A percentile compares a stretch with the other conserved stretches of the same genome.
Evolutionary conservation across 1,140 invertebrate species (phyloP).

Genomic region (Drosophila dunni): DNA sequence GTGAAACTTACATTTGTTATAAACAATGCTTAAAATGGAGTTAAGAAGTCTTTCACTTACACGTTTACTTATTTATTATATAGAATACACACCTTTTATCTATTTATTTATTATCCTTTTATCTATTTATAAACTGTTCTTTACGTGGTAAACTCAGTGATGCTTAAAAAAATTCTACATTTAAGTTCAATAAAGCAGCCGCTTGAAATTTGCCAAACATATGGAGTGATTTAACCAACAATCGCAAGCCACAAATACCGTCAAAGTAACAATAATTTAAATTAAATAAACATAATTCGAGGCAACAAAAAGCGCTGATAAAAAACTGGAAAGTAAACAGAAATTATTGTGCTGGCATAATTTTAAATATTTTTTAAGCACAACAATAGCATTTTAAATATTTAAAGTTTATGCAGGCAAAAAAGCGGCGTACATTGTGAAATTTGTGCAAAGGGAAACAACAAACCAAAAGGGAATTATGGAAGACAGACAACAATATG

Average conservation of each 20-base stretch:
- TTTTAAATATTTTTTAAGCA: slow-evolving; percentile 27
- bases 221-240: neutral
- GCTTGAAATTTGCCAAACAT: neutral
- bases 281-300: slow-evolving; percentile 47
- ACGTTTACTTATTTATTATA: too few species aligned
- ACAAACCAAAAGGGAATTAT: slow-evolving; percentile 25
- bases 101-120: too few species aligned
- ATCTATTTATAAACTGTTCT: too few species aligned
- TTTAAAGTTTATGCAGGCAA: slow-evolving; percentile 33
- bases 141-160: too few species aligned
- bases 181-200: too few species aligned
- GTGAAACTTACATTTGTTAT: too few species aligned
- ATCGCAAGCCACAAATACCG: slow-evolving; percentile 51
- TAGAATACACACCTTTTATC: too few species aligned
- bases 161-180: too few species aligned
- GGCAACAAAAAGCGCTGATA: slow-evolving; percentile 7
- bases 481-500: slow-evolving; percentile 16
- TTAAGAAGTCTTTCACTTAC: too few species aligned
- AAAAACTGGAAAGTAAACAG: neutral
- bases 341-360: slow-evolving; percentile 45
- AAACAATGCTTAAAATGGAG: too few species aligned
- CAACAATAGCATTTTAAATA: slow-evolving; percentile 36
- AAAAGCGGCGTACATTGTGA: slow-evolving; percentile 22
- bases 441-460: neutral
- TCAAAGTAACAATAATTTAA: slow-evolving; percentile 62